Evolutionary conservation across 2,888 invertebrate species (phyloP), one percentile per base, ranked within the genome.

Genomic region (Mesoligia furuncula): DNA sequence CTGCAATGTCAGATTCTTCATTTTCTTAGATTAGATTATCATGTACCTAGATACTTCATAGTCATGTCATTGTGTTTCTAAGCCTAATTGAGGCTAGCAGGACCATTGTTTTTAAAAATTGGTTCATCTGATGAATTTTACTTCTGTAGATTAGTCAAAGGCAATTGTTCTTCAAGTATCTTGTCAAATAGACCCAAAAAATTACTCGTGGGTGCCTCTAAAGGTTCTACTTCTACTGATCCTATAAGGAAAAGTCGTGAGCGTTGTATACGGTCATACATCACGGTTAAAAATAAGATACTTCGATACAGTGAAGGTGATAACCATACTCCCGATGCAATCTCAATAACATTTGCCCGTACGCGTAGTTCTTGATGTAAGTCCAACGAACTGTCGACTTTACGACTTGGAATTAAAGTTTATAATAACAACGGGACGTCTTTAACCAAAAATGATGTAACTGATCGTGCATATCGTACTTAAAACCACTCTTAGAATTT

Each of bases 251-350:
- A 79, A 79, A 70, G 59, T 73, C 68, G 69, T 77, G 57, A 79
- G 69, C 61, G 17, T 51, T 64, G 27, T 72, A 57, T 77, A 74
- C 36, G 67, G 51, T 51, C 64, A 77, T 79, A 75, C 68, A 81
- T 77, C 79, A 77, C 67, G 24, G 77, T 82, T 78, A 85, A 87
- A 80, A 83, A 83, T 86, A 83, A 78, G 86, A 86, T 72, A 77
- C 73, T 71, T 71, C 48, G 57, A 76, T 78, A 75, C 68, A 17
- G 8, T 48, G 13, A 70, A 77, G 70, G 79, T 73, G 54, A 66
- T 42, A 39, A n/a, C 69, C n/a, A 57, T 62, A 74, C 75, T 77
- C 79, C 71, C 73, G 65, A 86, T 81, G 77, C 68, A 70, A 78
- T 77, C 59, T 74, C 67, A 74, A 85, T 77, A 87, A 73, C 36